These are phyloP conservation scores for Notechis scutatus DNA, from an alignment of 2,113 vertebrate species.

Conservation along the genomic window DNA sequence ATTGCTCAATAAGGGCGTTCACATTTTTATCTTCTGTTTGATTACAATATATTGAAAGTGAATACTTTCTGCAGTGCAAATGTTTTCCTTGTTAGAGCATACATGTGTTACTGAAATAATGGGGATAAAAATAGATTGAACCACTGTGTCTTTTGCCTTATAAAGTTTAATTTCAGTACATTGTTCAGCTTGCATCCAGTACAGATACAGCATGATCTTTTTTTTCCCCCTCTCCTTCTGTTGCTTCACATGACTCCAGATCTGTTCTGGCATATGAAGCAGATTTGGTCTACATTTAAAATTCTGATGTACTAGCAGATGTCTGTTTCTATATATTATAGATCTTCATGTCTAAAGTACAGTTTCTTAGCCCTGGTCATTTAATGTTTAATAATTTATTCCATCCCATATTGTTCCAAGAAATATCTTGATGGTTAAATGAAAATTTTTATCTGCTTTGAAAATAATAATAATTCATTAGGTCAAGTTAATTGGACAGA, in stretches of 20 bases:
- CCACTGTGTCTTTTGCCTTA: background rate
- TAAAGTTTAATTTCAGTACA: background rate
- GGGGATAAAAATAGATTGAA: background rate
- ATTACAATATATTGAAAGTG: background rate
- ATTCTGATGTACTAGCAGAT: background rate
- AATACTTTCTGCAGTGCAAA: background rate
- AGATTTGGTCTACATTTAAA: background rate
- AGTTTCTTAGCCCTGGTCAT: background rate
- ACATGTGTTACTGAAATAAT: background rate
- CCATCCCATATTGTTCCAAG: background rate
- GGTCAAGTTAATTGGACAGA: background rate
- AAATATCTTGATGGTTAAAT: background rate
- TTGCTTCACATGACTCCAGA: background rate
- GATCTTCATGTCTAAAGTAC: background rate
- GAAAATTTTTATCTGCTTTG: background rate
- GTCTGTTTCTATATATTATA: background rate
- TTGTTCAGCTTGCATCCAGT: background rate
- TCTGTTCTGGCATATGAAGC: background rate
- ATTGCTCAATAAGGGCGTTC: background rate
- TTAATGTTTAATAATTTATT: background rate
- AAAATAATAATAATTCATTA: background rate
- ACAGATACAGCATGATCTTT: background rate
- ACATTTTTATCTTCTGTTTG: conserved; percentile 20
- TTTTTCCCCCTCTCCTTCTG: background rate
- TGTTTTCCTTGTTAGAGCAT: background rate